Evolutionary conservation across 1,140 invertebrate genomes (phyloP).

Genomic region (Eubasilissa regina): DNA sequence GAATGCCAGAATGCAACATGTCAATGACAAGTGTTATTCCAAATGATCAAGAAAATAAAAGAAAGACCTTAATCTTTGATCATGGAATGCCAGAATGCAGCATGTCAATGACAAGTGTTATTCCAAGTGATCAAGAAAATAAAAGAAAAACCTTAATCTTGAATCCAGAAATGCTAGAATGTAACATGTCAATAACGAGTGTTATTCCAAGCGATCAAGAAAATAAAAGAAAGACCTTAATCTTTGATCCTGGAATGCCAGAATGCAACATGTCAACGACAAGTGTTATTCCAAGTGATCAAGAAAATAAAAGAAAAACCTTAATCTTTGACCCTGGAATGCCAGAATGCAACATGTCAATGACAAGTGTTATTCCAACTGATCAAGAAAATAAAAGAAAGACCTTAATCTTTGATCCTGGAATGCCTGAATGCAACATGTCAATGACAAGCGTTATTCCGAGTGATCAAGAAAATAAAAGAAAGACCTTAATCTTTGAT

Average conservation of each 20-base stretch:
- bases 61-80: not conserved
- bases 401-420: constrained; percentile 22
- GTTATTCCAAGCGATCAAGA: not conserved
- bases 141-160: constrained; percentile 5
- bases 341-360: constrained; percentile 41
- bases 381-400: constrained; percentile 36
- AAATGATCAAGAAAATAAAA: not conserved
- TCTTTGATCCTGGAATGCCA: constrained; percentile 2
- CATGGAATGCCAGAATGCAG: too few relatives aligned
- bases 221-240: not conserved
- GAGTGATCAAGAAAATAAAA: not conserved
- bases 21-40: constrained; percentile 27
- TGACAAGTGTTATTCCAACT: constrained; percentile 18
- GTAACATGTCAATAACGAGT: constrained; percentile 35
- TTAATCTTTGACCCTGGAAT: constrained; percentile 15
- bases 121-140: not conserved
- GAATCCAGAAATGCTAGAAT: not conserved
- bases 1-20: constrained; percentile 2
- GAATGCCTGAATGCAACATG: constrained; percentile 8
- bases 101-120: too few relatives aligned
- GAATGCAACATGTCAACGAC: constrained; percentile 50
- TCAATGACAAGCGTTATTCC: not conserved
- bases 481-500: too few relatives aligned
- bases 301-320: constrained; percentile 24
- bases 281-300: constrained; percentile 2